phyloP scores from a whole-genome alignment of 2,113 vertebrate genomes.

The Lophochroa leadbeateri region DNA sequence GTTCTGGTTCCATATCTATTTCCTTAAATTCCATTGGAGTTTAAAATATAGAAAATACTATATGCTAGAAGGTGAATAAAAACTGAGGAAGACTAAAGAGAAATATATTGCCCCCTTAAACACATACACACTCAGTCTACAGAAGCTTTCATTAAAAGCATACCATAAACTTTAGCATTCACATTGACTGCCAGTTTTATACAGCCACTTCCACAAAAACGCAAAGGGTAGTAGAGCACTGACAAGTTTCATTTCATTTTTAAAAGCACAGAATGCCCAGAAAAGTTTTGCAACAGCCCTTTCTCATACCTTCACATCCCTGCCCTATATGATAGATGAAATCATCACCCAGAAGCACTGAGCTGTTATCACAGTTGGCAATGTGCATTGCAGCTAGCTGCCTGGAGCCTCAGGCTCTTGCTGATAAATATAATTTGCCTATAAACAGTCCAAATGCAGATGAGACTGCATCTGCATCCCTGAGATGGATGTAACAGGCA shows the following conservation, averaged over 20 bases:
- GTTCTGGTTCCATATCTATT: not conserved
- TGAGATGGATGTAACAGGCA: not conserved
- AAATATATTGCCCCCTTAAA: not conserved
- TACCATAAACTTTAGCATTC: not conserved
- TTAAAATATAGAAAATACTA: not conserved
- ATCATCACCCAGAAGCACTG: not conserved
- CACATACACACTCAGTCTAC: not conserved
- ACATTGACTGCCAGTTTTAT: not conserved
- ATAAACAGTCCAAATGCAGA: not conserved
- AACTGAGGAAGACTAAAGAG: not conserved
- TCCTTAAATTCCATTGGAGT: not conserved
- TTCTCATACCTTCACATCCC: not conserved
- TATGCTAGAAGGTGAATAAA: not conserved
- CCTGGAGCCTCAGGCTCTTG: not conserved
- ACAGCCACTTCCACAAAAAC: not conserved
- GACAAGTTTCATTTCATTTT: not conserved
- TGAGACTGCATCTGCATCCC: not conserved
- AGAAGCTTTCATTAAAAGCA: not conserved
- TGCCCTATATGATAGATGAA: not conserved
- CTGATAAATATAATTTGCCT: not conserved
- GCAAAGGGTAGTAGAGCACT: not conserved
- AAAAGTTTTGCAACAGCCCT: not conserved
- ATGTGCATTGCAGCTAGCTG: not conserved
- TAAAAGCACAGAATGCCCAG: not conserved
- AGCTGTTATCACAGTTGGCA: not conserved